Evolutionary conservation across 1,140 invertebrate species (phyloP).

Genomic region (Drosophila pallidifrons): DNA sequence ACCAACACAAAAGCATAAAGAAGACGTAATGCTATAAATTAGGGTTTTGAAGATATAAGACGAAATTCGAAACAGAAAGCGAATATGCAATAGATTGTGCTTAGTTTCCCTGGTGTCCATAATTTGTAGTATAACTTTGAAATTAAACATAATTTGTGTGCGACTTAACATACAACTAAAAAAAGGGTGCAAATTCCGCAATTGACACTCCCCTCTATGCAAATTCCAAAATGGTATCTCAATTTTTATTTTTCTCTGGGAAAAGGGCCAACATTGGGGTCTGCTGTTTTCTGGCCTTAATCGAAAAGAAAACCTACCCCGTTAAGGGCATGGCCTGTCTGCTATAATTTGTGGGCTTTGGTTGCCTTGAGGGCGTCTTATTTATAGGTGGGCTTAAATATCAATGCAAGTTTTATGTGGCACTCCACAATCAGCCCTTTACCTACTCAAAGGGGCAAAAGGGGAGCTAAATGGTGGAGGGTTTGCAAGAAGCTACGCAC

Average conservation of each 20-base stretch:
- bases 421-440: constrained; percentile 46
- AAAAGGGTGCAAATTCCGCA: constrained; percentile 45
- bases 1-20: no score
- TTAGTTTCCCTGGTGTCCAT: constrained; percentile 2
- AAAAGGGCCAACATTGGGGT: background rate
- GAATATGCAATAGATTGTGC: no score
- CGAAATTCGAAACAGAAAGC: no score
- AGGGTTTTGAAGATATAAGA: no score
- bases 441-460: background rate
- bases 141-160: constrained; percentile 44
- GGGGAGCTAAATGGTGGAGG: background rate
- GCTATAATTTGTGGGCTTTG: constrained; percentile 77
- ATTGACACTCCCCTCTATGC: constrained; percentile 50
- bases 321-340: constrained; percentile 13
- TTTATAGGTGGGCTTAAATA: constrained; percentile 80
- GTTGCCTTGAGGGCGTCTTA: constrained; percentile 77
- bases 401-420: constrained; percentile 74
- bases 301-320: constrained; percentile 59
- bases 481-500: constrained; percentile 32
- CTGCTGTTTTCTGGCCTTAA: background rate
- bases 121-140: constrained; percentile 13
- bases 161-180: constrained; percentile 16
- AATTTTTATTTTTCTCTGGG: constrained; percentile 38
- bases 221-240: constrained; percentile 67
- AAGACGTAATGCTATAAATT: no score